These are phyloP conservation scores for Drosophila chauvacae DNA, from an alignment of 1,140 invertebrate species.

Conservation along the genomic window DNA sequence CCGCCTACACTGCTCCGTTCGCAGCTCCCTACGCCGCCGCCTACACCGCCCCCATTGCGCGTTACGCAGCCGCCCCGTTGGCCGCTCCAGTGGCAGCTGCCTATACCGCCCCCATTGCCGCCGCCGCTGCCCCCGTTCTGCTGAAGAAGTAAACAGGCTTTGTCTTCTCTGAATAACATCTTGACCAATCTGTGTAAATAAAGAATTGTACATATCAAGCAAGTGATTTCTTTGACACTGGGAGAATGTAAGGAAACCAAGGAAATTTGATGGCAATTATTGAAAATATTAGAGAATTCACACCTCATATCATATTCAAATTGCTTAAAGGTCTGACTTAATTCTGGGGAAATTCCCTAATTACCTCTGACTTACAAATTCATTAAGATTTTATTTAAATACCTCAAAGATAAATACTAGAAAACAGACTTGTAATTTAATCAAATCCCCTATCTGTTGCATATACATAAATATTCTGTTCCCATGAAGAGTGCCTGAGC, in stretches of 20 bases:
- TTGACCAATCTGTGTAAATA: slow-evolving; percentile 68
- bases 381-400: not conserved
- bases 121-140: slow-evolving; percentile 63
- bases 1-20: slow-evolving; percentile 38
- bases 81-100: slow-evolving; percentile 47
- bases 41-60: slow-evolving; percentile 54
- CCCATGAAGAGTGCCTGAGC: not conserved
- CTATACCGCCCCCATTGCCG: slow-evolving; percentile 59
- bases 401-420: not conserved
- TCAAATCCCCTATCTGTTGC: not conserved
- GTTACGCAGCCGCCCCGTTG: slow-evolving; percentile 84
- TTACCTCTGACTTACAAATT: not conserved
- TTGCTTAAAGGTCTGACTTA: too few relatives aligned
- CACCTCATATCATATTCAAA: not conserved
- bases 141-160: slow-evolving; percentile 65
- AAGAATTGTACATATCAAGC: slow-evolving; percentile 48
- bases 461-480: not conserved
- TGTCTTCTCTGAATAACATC: slow-evolving; percentile 19
- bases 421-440: not conserved
- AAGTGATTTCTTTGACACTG: slow-evolving; percentile 1
- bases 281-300: not conserved
- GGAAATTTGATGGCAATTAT: not conserved
- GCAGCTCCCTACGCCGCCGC: slow-evolving; percentile 77
- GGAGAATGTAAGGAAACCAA: not conserved
- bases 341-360: not conserved